A percentile compares a stretch with the other conserved stretches of the same genome.
These are phyloP conservation scores for Drosophila longiperda DNA, from an alignment of 2,888 invertebrate species.

Conservation along the genomic window DNA sequence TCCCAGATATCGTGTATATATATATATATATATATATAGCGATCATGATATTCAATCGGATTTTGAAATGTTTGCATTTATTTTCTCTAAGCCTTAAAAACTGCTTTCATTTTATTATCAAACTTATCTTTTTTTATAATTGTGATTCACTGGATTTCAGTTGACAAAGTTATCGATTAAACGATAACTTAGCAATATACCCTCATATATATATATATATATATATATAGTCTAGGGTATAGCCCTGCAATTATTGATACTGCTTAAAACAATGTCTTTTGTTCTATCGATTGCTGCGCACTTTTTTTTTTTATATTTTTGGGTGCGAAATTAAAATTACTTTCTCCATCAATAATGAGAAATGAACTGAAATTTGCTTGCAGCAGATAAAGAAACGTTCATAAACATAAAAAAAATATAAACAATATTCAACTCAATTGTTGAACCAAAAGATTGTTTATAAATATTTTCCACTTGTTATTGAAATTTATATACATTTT, in stretches of 20 bases:
- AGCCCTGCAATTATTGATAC: background rate
- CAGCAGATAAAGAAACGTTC: constrained; percentile 3
- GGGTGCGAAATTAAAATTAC: constrained; percentile 3
- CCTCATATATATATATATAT: background rate
- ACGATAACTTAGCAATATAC: constrained; percentile 18
- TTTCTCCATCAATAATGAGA: constrained; percentile 11
- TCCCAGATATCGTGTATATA: constrained; percentile 1
- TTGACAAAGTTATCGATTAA: constrained; percentile 13
- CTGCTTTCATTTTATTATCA: background rate
- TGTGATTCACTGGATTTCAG: background rate
- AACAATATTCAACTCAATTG: constrained; percentile 6
- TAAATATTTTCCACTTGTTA: constrained; percentile 17
- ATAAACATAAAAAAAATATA: constrained; percentile 2
- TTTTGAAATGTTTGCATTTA: background rate
- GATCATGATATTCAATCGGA: background rate
- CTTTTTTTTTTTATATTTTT: background rate
- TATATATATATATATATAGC: background rate
- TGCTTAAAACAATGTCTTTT: constrained; percentile 1
- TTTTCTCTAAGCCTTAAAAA: background rate
- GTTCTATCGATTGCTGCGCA: constrained; percentile 7
- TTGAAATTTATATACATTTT: background rate
- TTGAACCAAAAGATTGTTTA: constrained; percentile 3
- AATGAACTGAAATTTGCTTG: constrained; percentile 6
- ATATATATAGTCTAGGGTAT: constrained; percentile 7
- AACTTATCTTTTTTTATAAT: background rate